Conservation (phyloP, 2,113 vertebrate genomes). For the Hemiscyllium ocellatum region DNA sequence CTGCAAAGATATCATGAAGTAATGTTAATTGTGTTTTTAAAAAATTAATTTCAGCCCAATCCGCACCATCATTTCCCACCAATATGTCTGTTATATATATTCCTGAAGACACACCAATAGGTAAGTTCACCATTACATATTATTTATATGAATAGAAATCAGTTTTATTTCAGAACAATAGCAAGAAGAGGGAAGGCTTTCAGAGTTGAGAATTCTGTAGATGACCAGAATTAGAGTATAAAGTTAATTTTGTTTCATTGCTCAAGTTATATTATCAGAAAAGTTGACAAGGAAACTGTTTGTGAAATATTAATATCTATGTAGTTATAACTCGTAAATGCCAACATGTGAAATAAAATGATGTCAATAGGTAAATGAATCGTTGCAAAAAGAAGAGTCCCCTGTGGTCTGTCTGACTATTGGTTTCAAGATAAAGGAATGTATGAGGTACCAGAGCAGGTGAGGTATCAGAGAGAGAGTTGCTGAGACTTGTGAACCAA, state of each 20-base stretch:
- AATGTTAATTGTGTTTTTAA: neutral
- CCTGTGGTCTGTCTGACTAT: neutral
- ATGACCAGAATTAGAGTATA: neutral
- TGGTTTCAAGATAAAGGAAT: neutral
- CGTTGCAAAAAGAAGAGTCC: neutral
- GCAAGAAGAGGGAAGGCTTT: neutral
- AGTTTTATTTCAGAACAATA: neutral
- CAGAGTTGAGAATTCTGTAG: neutral
- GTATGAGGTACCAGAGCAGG: too few relatives aligned
- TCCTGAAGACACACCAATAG: neutral
- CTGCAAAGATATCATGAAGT: neutral
- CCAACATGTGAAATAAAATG: neutral
- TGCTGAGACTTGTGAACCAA: neutral
- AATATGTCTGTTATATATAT: neutral
- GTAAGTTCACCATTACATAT: neutral
- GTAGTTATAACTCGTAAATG: neutral
- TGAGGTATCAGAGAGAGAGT: neutral
- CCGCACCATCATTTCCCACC: rapidly evolving
- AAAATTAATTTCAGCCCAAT: neutral
- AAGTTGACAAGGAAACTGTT: neutral
- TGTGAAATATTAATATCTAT: neutral
- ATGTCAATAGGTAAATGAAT: neutral
- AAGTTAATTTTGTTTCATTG: neutral
- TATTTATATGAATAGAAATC: neutral
- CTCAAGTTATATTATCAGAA: neutral